Evolutionary conservation across 2,113 vertebrate genomes (phyloP), one percentile per base, ranked within the genome.

Genomic region (Neodontobutis hainanensis): DNA sequence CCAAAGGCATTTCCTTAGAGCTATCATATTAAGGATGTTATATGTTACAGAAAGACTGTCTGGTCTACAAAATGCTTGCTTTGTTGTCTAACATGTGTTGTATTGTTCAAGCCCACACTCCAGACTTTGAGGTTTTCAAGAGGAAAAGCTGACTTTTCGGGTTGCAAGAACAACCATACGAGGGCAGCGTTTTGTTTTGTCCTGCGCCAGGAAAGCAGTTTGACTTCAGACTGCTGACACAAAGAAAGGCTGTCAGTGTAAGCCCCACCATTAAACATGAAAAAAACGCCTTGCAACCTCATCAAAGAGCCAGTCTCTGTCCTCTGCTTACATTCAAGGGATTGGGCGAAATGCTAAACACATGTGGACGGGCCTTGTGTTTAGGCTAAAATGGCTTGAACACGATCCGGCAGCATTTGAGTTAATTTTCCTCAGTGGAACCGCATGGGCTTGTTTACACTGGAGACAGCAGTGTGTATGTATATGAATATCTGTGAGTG

Each of bases 391-490:
- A 84, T 75, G 84, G 83, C 68, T 27, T 59, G 72, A 89, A 78
- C 75, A 82, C 70, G 64, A 89, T 81, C 82, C 77, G 69, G 83
- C 81, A 76, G 82, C 73, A 80, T 82, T 82, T 65, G 81, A 88
- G 79, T 85, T 87, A 82, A 85, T 87, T 82, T 87, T 77, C 79
- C 81, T 78, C 46, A 85, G 79, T 75, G 81, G 78, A 88, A 87
- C 84, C 83, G 71, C 89, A 90, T 86, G 78, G 78, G 69, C 79
- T 74, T 86, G 84, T 90, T 90, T 89, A 89, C 82, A 81, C 75
- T 80, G 71, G 70, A 83, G 81, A 81, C 79, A 68, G 84, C 60
- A 38, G 75, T 70, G 83, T 73, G 53, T 73, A 16, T 36, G 58
- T 81, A 48, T 68, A 48, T 62, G 44, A 12, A 5, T 42, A 56